Evolutionary conservation across 2,797 vertebrate species (phyloP), one percentile per base, ranked within the genome.

Genomic region (Apogon talboti): DNA sequence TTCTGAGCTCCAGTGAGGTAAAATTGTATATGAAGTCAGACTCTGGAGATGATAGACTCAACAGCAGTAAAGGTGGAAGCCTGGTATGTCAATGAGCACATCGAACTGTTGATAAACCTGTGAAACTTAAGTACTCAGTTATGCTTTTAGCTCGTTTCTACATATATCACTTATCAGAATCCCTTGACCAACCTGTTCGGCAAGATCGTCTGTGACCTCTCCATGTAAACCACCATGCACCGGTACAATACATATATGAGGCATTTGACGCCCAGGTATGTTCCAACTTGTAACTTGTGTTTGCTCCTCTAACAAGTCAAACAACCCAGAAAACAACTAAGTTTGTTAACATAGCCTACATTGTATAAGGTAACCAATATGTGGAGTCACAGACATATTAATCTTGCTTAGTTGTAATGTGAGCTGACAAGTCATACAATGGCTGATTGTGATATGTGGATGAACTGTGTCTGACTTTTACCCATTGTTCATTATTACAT

Each of bases 111-210:
- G n/a, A n/a, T n/a, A n/a, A n/a, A 35, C 7, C 33, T 9, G 33
- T 57, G 15, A 44, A 44, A 56, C 9, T 28, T 30, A 8, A 44
- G 38, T 7, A 54, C 19, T 30, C 14, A 35, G 21, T 50, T 15
- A 37, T 19, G 4, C 4, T 28, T 33, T 37, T 18, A 0, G 7
- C 13, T 40, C 37, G 7, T 50, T 41, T 43, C 42, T 24, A 42
- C 13, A 79, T 71, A 59, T 47, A 74, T 78, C 64, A 78, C 46
- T 9, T 66, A 61, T 73, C 73, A 62, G 52, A 44, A 13, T 43
- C 57, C 53, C 33, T 11, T 3, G 63, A 33, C 7, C 1, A 71
- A 78, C 79, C 62, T 24, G 84, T 82, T 80, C 43, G 44, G 19
- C 24, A 7, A 11, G 15, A 54, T 62, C 37, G 46, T 21, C 21